Base-by-base conservation (phyloP, 2,888 invertebrate species). In the Choristoneura rosaceana region DNA sequence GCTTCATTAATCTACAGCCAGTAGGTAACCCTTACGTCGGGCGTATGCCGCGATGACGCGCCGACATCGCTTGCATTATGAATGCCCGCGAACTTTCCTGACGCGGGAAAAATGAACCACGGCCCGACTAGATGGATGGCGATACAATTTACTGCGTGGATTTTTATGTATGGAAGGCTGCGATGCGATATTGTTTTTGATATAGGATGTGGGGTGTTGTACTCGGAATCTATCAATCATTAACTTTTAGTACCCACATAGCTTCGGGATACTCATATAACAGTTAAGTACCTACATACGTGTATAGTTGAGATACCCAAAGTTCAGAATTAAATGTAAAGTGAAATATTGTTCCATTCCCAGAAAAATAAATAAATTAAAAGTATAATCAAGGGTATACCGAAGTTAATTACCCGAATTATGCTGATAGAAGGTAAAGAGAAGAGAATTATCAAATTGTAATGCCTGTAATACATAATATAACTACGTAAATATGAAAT, bases 71-170 rank as follows among this genome's bases (percentile, higher is more conserved):
- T 82, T 93, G 90, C 91, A 93, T 93, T 94, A 94, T 94, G 92
- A 87, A 94, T 94, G 92, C 85, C 80, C 83, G 86, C 82, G 81
- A 91, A 92, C 87, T 90, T 90, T 85, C 87, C 86, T 89, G 93
- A 93, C 93, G 92, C 89, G 92, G 90, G 93, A 94, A 93, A 94
- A 94, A 94, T 94, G 93, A 94, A 91, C 90, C 90, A 82, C 85
- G 83, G 84, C 84, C 82, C 83, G 82, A 81, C 81, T 81, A 83
- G 88, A 92, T 86, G 87, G 88, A 92, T 93, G 82, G 89, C 85
- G 82, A 88, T 88, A 89, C 87, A 84, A 90, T 89, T 87, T 84
- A 89, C 89, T 88, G 78, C 58, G 52, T 66, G 69, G 64, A 69
- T 73, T 73, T 73, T 68, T 64, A 64, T 52, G 69, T 59, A 68